Conservation (phyloP, 2,888 invertebrate genomes). For the Cistogaster globosa region DNA sequence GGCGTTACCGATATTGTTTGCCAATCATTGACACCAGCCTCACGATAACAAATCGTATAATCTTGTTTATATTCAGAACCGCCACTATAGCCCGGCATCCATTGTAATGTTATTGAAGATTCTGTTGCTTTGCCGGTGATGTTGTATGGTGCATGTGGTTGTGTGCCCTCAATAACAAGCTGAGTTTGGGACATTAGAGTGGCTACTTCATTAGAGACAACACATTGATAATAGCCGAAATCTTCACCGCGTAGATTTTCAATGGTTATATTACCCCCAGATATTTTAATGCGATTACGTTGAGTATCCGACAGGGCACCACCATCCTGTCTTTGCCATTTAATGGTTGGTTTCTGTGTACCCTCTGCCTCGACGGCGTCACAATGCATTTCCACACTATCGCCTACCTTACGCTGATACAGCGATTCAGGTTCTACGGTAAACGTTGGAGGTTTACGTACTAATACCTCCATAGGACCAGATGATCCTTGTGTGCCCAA, state of each 20-base stretch:
- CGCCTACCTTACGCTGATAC: conserved; percentile 95
- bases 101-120: conserved; percentile 94
- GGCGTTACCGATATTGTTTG: conserved; percentile 96
- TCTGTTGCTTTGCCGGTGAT: conserved; percentile 94
- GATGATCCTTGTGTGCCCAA: conserved; percentile 97
- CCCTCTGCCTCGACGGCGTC: conserved; percentile 96
- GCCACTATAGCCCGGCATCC: conserved; percentile 98
- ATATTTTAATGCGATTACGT: conserved; percentile 89
- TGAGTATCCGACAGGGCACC: conserved; percentile 87
- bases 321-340: conserved; percentile 95
- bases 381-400: conserved; percentile 97
- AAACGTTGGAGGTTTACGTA: conserved; percentile 96
- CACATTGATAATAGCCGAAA: conserved; percentile 98
- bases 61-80: conserved; percentile 97
- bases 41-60: conserved; percentile 97
- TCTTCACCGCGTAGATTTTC: conserved; percentile 93
- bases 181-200: conserved; percentile 96
- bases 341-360: conserved; percentile 93
- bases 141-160: conserved; percentile 98
- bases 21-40: conserved; percentile 95
- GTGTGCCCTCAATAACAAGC: conserved; percentile 95
- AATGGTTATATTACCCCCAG: conserved; percentile 95
- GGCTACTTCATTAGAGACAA: conserved; percentile 97
- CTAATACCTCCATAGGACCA: conserved; percentile 90
- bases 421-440: conserved; percentile 94